Conservation (phyloP, 2,888 invertebrate genomes). For the Rhamphomyia laevipes region DNA sequence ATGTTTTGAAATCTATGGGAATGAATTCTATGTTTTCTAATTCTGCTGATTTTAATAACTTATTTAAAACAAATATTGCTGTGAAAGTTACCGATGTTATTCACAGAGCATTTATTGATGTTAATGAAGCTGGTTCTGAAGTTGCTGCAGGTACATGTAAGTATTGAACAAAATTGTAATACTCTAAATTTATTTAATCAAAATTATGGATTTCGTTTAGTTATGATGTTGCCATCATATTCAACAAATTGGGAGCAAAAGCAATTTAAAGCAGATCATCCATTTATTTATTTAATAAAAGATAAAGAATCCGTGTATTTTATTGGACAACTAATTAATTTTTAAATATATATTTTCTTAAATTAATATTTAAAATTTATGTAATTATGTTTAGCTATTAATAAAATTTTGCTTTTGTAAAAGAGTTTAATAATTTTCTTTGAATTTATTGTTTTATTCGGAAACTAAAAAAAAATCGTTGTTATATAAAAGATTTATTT, state of each 20-base stretch:
- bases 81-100: conserved; percentile 58
- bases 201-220: conserved; percentile 14
- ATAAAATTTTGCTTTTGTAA: too few relatives aligned
- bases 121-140: conserved; percentile 81
- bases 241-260: conserved; percentile 24
- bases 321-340: background rate
- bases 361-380: too few relatives aligned
- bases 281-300: conserved; percentile 29
- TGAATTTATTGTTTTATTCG: too few relatives aligned
- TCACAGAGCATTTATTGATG: conserved; percentile 78
- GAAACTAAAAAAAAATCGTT: too few relatives aligned
- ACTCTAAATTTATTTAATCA: background rate
- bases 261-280: conserved; percentile 28
- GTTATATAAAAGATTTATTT: too few relatives aligned
- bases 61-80: conserved; percentile 40
- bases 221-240: conserved; percentile 26
- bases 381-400: too few relatives aligned
- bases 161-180: background rate
- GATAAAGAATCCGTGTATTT: background rate
- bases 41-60: conserved; percentile 48
- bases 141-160: conserved; percentile 67
- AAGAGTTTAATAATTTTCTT: too few relatives aligned
- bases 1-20: conserved; percentile 58
- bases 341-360: too few relatives aligned
- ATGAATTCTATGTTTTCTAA: conserved; percentile 50